These are phyloP conservation scores for Thalassarche chlororhynchos DNA, from an alignment of 2,113 vertebrate species.

Conservation along the genomic window DNA sequence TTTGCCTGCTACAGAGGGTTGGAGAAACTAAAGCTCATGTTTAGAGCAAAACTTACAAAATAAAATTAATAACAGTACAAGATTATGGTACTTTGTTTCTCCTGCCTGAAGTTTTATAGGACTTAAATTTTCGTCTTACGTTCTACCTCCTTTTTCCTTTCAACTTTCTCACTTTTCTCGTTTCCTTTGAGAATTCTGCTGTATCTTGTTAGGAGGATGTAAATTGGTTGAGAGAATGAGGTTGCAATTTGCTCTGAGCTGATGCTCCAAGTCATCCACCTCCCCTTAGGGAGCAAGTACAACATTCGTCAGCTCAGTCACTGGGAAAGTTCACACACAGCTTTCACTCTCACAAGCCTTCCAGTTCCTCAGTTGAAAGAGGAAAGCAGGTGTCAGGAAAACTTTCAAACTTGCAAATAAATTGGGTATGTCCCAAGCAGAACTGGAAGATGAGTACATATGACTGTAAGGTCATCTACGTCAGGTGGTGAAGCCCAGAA, in stretches of 20 bases:
- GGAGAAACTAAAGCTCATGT: not conserved
- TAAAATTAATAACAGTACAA: not conserved
- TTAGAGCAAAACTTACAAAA: not conserved
- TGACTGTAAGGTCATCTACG: not conserved
- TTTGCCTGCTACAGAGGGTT: not conserved
- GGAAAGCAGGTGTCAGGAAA: not conserved
- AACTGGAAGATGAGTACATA: not conserved
- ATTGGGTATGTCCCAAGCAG: not conserved
- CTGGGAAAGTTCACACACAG: not conserved
- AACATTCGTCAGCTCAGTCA: not conserved
- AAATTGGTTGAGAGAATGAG: not conserved
- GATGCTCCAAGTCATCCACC: not conserved
- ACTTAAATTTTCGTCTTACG: not conserved
- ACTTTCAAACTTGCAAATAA: not conserved
- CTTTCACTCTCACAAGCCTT: not conserved
- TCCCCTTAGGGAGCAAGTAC: not conserved
- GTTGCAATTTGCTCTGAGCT: not conserved
- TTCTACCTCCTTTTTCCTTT: not conserved
- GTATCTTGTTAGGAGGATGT: not conserved
- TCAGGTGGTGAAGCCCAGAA: not conserved
- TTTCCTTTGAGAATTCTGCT: not conserved
- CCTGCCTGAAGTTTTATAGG: not conserved
- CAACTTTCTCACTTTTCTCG: not conserved
- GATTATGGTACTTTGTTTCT: not conserved
- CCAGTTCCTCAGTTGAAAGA: not conserved